Conservation (phyloP, 2,113 vertebrate species). For the Tachysurus vachellii region DNA sequence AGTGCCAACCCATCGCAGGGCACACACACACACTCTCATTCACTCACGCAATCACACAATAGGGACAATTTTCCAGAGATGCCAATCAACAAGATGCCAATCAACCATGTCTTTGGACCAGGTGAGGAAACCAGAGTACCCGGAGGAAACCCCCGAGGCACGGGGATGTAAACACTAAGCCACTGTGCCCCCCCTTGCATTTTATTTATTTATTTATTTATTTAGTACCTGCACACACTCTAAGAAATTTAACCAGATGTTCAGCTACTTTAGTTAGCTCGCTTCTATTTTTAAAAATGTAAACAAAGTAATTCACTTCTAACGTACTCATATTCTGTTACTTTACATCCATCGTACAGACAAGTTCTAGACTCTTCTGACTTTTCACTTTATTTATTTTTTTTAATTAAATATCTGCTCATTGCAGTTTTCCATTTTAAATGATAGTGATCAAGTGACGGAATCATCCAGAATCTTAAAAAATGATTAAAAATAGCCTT, state of each 20-base stretch:
- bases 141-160: no score
- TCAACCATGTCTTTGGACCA: no score
- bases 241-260: not conserved
- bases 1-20: no score
- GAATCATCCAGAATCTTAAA: not conserved
- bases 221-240: not conserved
- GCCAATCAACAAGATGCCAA: no score
- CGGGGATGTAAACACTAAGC: no score
- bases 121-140: no score
- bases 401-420: not conserved
- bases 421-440: not conserved
- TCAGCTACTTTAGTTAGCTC: not conserved
- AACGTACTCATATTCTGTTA: conserved; percentile 1
- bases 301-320: not conserved
- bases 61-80: no score
- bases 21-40: no score
- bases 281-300: not conserved
- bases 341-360: not conserved
- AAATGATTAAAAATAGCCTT: not conserved
- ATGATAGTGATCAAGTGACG: not conserved
- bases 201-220: not conserved
- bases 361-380: conserved; percentile 16
- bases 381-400: not conserved
- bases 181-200: no score
- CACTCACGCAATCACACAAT: no score